Evolutionary conservation across 1,140 invertebrate species (phyloP).

Genomic region (Aleiodes sp.): DNA sequence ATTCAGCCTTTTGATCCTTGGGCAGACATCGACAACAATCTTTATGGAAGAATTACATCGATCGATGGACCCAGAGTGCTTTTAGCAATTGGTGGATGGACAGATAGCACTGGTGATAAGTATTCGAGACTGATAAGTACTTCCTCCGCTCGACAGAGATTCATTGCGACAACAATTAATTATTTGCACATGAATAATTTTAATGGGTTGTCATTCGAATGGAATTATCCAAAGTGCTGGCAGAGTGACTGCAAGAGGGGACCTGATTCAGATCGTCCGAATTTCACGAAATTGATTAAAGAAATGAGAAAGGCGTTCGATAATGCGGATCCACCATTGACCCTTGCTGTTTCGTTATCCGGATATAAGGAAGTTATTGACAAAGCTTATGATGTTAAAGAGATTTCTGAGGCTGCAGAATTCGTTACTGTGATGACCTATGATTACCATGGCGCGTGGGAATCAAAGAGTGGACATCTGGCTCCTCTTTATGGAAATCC

Average conservation of each 20-base stretch:
- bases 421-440: slow-evolving; percentile 91
- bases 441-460: slow-evolving; percentile 90
- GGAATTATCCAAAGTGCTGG: slow-evolving; percentile 94
- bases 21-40: slow-evolving; percentile 85
- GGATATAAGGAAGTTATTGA: slow-evolving; percentile 91
- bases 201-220: slow-evolving; percentile 85
- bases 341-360: slow-evolving; percentile 85
- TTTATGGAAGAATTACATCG: slow-evolving; percentile 75
- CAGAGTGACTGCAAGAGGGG: slow-evolving; percentile 88
- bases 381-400: slow-evolving; percentile 79
- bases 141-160: slow-evolving; percentile 72
- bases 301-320: slow-evolving; percentile 83
- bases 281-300: slow-evolving; percentile 80
- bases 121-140: slow-evolving; percentile 81
- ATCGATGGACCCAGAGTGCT: slow-evolving; percentile 75
- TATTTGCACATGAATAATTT: slow-evolving; percentile 81
- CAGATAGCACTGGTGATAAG: slow-evolving; percentile 84
- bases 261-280: slow-evolving; percentile 77
- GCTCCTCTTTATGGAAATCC: slow-evolving; percentile 77
- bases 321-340: slow-evolving; percentile 71
- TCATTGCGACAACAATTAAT: slow-evolving; percentile 72
- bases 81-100: slow-evolving; percentile 89
- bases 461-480: slow-evolving; percentile 81
- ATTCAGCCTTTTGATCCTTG: slow-evolving; percentile 84
- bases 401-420: slow-evolving; percentile 76